These are phyloP conservation scores for Odontamblyopus lacepedii DNA, from an alignment of 2,797 vertebrate species.

Conservation along the genomic window DNA sequence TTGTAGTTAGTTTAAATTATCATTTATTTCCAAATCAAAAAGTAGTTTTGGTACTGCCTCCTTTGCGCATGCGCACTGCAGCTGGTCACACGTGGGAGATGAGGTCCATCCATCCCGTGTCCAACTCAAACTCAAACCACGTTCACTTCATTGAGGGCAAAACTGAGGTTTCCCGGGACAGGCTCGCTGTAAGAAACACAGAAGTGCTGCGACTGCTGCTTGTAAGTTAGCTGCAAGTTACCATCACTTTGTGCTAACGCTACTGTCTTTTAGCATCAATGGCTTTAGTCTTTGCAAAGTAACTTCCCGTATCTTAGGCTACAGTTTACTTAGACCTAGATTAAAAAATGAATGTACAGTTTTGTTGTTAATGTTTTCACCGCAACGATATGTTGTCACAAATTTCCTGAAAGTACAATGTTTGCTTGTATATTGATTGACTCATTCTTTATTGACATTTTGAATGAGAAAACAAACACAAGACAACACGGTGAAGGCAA, in stretches of 20 bases:
- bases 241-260: constrained; percentile 39
- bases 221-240: constrained; percentile 39
- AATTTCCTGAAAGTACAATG: neutral
- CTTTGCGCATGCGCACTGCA: constrained; percentile 56
- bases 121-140: neutral
- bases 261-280: neutral
- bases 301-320: neutral
- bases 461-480: no score
- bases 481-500: no score
- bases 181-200: neutral
- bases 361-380: neutral
- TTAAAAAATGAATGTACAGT: neutral
- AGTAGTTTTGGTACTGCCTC: neutral
- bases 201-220: constrained; percentile 1
- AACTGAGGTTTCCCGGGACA: neutral
- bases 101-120: neutral
- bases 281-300: constrained; percentile 5
- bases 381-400: neutral
- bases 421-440: no score
- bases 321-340: neutral
- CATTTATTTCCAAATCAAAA: no score
- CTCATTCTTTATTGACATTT: no score
- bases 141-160: neutral
- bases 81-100: constrained; percentile 36
- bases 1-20: neutral